Evolutionary conservation across 35 echinoderm and acorn worm species (phyloP).

Genomic region (Lytechinus pictus): DNA sequence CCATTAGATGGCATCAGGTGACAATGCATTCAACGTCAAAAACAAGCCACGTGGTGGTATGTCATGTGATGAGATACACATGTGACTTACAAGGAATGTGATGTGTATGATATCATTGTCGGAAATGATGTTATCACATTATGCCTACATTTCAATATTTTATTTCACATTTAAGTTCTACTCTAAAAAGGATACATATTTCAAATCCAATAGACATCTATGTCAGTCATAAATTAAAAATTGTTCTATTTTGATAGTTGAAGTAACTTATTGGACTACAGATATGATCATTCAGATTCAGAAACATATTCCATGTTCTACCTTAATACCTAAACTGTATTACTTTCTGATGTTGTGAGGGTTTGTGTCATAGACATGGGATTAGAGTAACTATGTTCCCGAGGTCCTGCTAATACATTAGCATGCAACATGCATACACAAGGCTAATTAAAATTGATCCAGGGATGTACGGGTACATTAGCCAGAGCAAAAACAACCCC

Average conservation of each 20-base stretch:
- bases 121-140: not conserved
- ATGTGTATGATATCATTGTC: not conserved
- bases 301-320: too few relatives aligned
- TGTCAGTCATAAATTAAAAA: not conserved
- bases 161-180: not conserved
- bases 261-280: too few relatives aligned
- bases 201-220: not conserved
- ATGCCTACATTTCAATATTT: not conserved
- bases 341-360: too few relatives aligned
- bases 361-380: not conserved
- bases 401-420: not conserved
- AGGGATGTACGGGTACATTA: not conserved
- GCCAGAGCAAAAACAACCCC: not conserved
- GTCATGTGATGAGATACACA: not conserved
- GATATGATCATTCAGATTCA: too few relatives aligned
- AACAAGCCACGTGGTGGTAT: not conserved
- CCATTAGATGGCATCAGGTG: not conserved
- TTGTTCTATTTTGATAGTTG: too few relatives aligned
- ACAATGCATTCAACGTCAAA: not conserved
- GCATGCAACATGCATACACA: not conserved
- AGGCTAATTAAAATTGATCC: conserved; percentile 13
- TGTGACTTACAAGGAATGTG: not conserved
- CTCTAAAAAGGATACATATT: not conserved
- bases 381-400: not conserved
- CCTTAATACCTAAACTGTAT: too few relatives aligned